Conservation (phyloP, 2,797 vertebrate species). For the Anas capensis region DNA sequence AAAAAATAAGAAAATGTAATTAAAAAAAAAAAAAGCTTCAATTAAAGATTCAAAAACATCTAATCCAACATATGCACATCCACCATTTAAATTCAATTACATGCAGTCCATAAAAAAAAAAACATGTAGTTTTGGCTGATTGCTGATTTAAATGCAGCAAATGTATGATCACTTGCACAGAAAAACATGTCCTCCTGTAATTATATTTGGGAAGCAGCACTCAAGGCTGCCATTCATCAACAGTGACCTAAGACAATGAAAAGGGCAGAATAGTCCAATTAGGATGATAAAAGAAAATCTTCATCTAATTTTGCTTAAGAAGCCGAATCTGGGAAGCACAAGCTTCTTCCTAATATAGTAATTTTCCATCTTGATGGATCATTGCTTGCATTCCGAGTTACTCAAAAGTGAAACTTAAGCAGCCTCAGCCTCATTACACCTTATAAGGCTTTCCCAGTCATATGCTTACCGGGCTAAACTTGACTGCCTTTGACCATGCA, state of each 20-base stretch:
- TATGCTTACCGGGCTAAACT: slow-evolving; percentile 57
- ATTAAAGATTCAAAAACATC: background rate
- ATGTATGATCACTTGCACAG: background rate
- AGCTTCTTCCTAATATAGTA: background rate
- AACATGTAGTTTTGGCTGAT: background rate
- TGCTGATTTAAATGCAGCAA: slow-evolving; percentile 35
- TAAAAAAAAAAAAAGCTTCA: background rate
- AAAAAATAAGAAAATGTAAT: background rate
- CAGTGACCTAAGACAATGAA: slow-evolving; percentile 22
- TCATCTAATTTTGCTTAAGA: slow-evolving; percentile 41
- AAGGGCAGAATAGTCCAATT: slow-evolving; percentile 44
- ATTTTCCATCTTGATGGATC: background rate
- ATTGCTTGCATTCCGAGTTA: slow-evolving; percentile 44
- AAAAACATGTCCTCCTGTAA: slow-evolving; percentile 13
- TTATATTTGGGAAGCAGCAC: slow-evolving; percentile 29
- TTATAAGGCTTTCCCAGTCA: slow-evolving; percentile 26
- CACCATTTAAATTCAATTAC: background rate
- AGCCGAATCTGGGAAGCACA: slow-evolving; percentile 45
- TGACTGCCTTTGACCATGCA: background rate
- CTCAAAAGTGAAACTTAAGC: slow-evolving; percentile 46
- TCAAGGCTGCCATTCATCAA: slow-evolving; percentile 16
- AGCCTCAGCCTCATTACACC: slow-evolving; percentile 55
- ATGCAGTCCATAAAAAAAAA: background rate
- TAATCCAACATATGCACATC: background rate
- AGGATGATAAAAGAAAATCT: slow-evolving; percentile 34